Conservation (phyloP, 1,140 invertebrate genomes). For the Drosophila chauvacae region DNA sequence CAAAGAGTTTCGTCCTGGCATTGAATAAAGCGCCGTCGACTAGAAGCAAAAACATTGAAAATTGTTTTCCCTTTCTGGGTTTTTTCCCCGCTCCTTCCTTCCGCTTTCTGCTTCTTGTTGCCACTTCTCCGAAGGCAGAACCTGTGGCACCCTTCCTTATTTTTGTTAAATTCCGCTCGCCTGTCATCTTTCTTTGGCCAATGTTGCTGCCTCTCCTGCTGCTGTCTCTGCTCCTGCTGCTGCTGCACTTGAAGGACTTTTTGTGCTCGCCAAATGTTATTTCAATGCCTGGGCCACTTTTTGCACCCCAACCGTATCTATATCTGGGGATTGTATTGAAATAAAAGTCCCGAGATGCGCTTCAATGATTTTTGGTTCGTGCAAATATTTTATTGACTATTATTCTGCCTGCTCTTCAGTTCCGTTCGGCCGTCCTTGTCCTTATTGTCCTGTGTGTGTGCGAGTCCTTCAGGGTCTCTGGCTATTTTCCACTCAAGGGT, state of each 20-base stretch:
- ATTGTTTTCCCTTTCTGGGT: conserved; percentile 70
- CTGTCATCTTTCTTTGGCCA: conserved; percentile 59
- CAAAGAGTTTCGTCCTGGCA: conserved; percentile 69
- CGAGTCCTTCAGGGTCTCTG: conserved; percentile 41
- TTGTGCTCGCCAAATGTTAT: conserved; percentile 49
- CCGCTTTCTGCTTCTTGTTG: not conserved
- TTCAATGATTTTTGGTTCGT: conserved; percentile 69
- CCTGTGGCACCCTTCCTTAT: conserved; percentile 45
- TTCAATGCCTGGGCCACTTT: conserved; percentile 57
- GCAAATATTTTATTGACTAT: conserved; percentile 83
- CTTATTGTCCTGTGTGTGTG: conserved; percentile 39
- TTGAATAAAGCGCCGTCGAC: conserved; percentile 76
- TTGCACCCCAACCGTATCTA: conserved; percentile 19
- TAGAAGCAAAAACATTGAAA: conserved; percentile 81
- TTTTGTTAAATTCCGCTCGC: conserved; percentile 65
- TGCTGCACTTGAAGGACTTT: conserved; percentile 67
- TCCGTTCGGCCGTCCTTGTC: conserved; percentile 45
- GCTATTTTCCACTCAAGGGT: conserved; percentile 50
- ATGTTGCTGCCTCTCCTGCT: not conserved
- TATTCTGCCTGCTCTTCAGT: conserved; percentile 59
- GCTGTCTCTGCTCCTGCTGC: not conserved
- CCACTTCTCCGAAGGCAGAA: conserved; percentile 10
- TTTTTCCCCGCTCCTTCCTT: not conserved
- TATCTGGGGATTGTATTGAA: conserved; percentile 51
- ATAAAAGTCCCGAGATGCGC: conserved; percentile 61